Percentiles rank a stretch among this genome's conserved stretches.
These are phyloP conservation scores for Drosophila willistoni DNA, from an alignment of 1,140 invertebrate genomes.

Conservation along the genomic window DNA sequence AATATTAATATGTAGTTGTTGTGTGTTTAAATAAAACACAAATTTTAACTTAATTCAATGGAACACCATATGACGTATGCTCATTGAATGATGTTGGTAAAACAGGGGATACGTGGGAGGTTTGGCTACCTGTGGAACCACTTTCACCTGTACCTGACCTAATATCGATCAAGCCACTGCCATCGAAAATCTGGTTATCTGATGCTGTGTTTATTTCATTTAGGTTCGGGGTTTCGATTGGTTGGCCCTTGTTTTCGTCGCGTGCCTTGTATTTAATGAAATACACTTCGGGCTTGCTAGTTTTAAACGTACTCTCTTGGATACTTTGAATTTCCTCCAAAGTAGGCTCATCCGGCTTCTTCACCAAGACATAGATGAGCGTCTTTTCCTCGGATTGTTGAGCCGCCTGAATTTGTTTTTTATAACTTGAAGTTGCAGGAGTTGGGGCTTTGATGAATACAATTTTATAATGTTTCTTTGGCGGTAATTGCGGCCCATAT, in stretches of 20 bases:
- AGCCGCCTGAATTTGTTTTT: conserved; percentile 84
- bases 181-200: conserved; percentile 14
- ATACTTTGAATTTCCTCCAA: conserved; percentile 88
- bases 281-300: conserved; percentile 85
- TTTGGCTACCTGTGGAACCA: conserved; percentile 16
- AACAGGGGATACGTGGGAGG: conserved; percentile 12
- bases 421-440: conserved; percentile 86
- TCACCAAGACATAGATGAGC: conserved; percentile 91
- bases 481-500: not conserved
- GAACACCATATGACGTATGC: conserved; percentile 35
- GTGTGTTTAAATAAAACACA: not conserved
- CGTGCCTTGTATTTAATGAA: conserved; percentile 86
- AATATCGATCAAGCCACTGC: conserved; percentile 13
- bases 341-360: conserved; percentile 86
- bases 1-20: not conserved
- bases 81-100: conserved; percentile 6
- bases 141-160: conserved; percentile 15
- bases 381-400: conserved; percentile 90
- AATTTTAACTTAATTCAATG: conserved; percentile 29
- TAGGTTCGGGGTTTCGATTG: not conserved
- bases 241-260: conserved; percentile 83
- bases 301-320: conserved; percentile 84
- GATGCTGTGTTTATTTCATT: not conserved
- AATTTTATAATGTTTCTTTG: conserved; percentile 91
- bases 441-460: conserved; percentile 92